Conservation (phyloP, 2,888 invertebrate genomes). For the Osedax frankpressi region DNA sequence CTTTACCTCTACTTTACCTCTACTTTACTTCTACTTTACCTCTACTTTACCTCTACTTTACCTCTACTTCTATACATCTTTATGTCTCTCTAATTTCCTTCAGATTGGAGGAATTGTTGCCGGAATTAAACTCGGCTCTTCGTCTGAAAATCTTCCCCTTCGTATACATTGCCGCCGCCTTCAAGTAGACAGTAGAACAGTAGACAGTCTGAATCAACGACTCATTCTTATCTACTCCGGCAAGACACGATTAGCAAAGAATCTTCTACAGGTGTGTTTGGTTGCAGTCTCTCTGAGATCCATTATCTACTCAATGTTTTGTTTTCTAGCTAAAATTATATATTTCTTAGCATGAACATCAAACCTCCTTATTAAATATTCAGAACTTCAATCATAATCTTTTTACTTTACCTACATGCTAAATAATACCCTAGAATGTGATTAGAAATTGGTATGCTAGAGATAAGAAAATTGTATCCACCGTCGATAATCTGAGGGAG, state of each 20-base stretch:
- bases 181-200: conserved; percentile 30
- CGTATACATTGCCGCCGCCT: conserved; percentile 38
- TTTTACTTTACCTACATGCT: too few relatives aligned
- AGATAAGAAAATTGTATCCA: conserved; percentile 42
- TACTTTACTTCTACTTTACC: too few relatives aligned
- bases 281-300: too few relatives aligned
- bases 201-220: conserved; percentile 42
- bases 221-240: conserved; percentile 51
- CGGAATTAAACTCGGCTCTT: conserved; percentile 47
- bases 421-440: conserved; percentile 47
- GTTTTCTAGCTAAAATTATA: too few relatives aligned
- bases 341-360: too few relatives aligned
- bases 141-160: conserved; percentile 39
- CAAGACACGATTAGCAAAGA: conserved; percentile 50
- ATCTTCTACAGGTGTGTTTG: conserved; percentile 51
- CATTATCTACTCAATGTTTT: too few relatives aligned
- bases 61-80: too few relatives aligned
- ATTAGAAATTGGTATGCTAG: conserved; percentile 48
- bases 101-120: conserved; percentile 47
- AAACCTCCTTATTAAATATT: too few relatives aligned
- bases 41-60: too few relatives aligned
- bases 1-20: too few relatives aligned
- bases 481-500: conserved; percentile 39
- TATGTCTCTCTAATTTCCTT: too few relatives aligned
- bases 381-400: too few relatives aligned